Evolutionary conservation across 1,140 invertebrate genomes (phyloP), one percentile per base, ranked within the genome.

Genomic region (Heliothis subflexa): DNA sequence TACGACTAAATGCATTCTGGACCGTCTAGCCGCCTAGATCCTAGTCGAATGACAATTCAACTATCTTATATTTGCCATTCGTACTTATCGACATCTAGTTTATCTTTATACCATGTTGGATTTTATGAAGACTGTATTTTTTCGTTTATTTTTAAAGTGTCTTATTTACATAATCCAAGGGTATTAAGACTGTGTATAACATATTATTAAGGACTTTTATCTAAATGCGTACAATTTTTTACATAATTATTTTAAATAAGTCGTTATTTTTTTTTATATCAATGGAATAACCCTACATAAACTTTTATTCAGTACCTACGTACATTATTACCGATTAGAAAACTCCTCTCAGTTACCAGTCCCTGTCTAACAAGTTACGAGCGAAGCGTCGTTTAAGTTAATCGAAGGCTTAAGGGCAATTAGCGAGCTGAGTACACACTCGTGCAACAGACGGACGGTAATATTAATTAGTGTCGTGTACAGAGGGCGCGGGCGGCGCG

Each of bases 1-100:
- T 82, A 82, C 72, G 72, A 80, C 57, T 78, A 85, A 87, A 84
- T 88, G 86, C 89, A 87, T 84, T 81, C 83, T 85, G 81, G 76
- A 61, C 57, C 72, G 80, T 81, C 81, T 83, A 68, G 81, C 75
- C 79, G 57, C 54, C 52, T 81, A 75, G 54, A 70, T 68, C 70
- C 16, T 62, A 81, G 49, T 66, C 79, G 18, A 78, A 40, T 54
- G 14, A 12, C n/a, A 16, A 78, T 78, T 70, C 55, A 49, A 73
- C 28, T 25, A 49, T 33, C 13, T 68, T 28, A 52, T 71, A 55
- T 55, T 54, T 71, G 25, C 50, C 50, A 33, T 33, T 54, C 50
- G 50, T 55, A 55, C 68, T 71, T 71, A 52, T 71, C 50, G 28
- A 59, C 54, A 40, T 74, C 21, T 57, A 57, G 45, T 47, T 64